These are phyloP conservation scores for Proctacanthus coquilletti DNA, from an alignment of 1,140 invertebrate species.

Conservation along the genomic window DNA sequence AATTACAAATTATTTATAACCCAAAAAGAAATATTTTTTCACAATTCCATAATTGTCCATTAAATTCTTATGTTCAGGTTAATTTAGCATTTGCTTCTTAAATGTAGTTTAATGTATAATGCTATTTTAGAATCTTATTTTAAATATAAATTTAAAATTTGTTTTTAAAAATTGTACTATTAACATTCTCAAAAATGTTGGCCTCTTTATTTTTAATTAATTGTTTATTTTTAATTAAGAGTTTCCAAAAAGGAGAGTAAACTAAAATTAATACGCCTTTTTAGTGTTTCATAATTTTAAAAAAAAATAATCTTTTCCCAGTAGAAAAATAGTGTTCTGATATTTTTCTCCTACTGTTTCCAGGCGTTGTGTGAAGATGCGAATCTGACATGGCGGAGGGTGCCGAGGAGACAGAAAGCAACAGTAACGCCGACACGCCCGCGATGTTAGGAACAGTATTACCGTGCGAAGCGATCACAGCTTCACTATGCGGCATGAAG, in stretches of 20 bases:
- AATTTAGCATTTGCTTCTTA: too few relatives aligned
- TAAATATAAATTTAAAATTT: background rate
- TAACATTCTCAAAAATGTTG: background rate
- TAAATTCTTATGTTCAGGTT: too few relatives aligned
- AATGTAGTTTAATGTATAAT: too few relatives aligned
- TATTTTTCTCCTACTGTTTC: background rate
- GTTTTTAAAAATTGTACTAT: background rate
- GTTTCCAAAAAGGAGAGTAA: too few relatives aligned
- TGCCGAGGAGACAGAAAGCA: constrained; percentile 26
- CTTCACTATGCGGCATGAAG: constrained; percentile 20
- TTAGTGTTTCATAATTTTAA: too few relatives aligned
- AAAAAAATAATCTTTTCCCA: background rate
- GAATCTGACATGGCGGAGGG: constrained; percentile 29
- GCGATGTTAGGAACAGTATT: constrained; percentile 28
- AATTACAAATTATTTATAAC: too few relatives aligned
- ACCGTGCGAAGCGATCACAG: constrained; percentile 24
- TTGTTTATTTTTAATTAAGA: background rate
- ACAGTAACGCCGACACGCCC: constrained; percentile 8
- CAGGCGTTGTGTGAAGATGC: constrained; percentile 5
- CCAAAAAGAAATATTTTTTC: too few relatives aligned
- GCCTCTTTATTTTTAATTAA: background rate
- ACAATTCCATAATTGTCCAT: too few relatives aligned
- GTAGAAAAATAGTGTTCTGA: background rate
- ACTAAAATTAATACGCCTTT: background rate
- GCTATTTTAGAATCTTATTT: too few relatives aligned